These are phyloP conservation scores for Hydra vulgaris DNA, from an alignment of 30 jellyfish, hydroid and myxozoan species.

Conservation along the genomic window DNA sequence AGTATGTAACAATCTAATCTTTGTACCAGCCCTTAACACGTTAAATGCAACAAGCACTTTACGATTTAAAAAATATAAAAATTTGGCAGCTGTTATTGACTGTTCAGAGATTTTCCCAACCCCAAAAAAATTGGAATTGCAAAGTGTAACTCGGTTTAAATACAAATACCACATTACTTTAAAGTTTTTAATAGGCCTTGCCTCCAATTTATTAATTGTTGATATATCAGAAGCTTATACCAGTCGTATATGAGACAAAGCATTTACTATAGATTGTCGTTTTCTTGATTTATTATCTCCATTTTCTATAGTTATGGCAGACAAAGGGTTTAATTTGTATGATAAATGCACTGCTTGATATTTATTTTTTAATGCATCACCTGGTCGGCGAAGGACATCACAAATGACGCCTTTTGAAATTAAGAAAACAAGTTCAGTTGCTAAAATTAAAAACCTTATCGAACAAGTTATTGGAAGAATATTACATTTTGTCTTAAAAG, in stretches of 20 bases:
- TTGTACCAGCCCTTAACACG: neutral
- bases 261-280: neutral
- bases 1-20: no score
- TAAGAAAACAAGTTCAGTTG: slow-evolving; percentile 12
- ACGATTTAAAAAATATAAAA: neutral
- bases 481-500: neutral
- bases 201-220: slow-evolving; percentile 4
- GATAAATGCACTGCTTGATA: slow-evolving; percentile 18
- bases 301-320: slow-evolving; percentile 7
- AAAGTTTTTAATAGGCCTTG: slow-evolving; percentile 9
- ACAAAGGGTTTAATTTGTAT: slow-evolving; percentile 15
- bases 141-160: slow-evolving; percentile 16
- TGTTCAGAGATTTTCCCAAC: slow-evolving; percentile 26
- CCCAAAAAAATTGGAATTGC: slow-evolving; percentile 22
- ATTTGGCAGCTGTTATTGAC: slow-evolving; percentile 11
- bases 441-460: slow-evolving; percentile 12
- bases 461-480: slow-evolving; percentile 37
- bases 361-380: neutral
- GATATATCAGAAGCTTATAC: slow-evolving; percentile 8
- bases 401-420: neutral
- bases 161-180: slow-evolving; percentile 26
- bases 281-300: slow-evolving; percentile 11
- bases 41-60: neutral
- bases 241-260: slow-evolving; percentile 17
- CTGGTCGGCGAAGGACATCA: slow-evolving; percentile 2